Percentiles rank a stretch among this genome's conserved stretches.
Evolutionary conservation across 2,113 vertebrate species (phyloP).

Genomic region (Grammomys surdaster): DNA sequence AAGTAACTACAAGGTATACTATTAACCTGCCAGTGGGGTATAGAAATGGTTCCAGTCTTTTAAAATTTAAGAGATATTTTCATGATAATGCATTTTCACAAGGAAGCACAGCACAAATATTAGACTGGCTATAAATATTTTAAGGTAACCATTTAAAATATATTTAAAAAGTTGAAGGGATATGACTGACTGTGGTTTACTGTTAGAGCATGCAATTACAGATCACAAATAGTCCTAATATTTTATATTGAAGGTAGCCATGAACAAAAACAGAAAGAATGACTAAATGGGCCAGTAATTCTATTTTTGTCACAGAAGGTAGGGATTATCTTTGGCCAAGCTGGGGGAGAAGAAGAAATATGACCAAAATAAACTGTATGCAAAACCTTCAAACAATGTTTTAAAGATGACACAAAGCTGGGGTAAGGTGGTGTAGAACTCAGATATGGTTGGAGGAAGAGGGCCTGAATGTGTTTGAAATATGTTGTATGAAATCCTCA

Average conservation of each 20-base stretch:
- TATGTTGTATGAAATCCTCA: neutral
- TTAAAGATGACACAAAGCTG: neutral
- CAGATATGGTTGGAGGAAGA: neutral
- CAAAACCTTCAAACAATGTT: neutral
- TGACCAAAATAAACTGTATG: neutral
- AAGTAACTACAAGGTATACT: neutral
- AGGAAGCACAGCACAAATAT: neutral
- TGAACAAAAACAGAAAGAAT: neutral
- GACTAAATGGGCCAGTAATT: neutral
- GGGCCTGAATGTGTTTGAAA: neutral
- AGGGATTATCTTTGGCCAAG: neutral
- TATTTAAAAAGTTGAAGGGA: neutral
- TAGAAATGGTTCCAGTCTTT: too few species aligned
- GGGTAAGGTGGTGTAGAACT: neutral
- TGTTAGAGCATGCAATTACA: neutral
- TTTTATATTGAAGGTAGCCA: neutral
- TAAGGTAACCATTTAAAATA: neutral
- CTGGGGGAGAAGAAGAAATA: neutral
- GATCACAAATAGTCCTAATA: too few species aligned
- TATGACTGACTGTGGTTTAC: neutral
- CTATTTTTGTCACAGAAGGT: neutral
- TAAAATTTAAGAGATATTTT: neutral
- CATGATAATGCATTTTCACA: neutral
- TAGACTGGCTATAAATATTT: neutral
- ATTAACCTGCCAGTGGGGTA: neutral